A percentile compares a stretch with the other conserved stretches of the same genome.
Conservation (phyloP, 2,797 vertebrate genomes). For the Amblyraja radiata region DNA sequence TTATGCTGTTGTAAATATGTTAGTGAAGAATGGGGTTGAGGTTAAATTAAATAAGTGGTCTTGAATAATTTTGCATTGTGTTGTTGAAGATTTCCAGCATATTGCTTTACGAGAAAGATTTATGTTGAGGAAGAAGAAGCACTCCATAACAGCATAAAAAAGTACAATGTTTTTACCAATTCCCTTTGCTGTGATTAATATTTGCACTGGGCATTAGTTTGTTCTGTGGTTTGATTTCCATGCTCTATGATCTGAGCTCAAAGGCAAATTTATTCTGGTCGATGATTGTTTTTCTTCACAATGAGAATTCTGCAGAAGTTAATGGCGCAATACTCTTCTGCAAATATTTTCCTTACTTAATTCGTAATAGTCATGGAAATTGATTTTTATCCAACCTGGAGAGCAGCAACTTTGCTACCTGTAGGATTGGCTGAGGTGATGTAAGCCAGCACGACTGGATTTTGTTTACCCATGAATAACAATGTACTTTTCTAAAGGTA, state of each 20-base stretch:
- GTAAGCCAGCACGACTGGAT: not conserved
- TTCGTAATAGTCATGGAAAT: not conserved
- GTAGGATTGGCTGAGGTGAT: not conserved
- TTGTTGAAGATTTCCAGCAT: not conserved
- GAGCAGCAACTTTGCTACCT: not conserved
- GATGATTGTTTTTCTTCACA: not conserved
- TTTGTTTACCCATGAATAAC: not conserved
- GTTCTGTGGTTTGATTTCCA: not conserved
- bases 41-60: not conserved
- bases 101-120: not conserved
- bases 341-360: not conserved
- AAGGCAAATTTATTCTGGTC: not conserved
- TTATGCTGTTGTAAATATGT: not conserved
- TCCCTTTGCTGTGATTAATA: not conserved
- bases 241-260: not conserved
- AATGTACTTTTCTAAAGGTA: not conserved
- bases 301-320: not conserved
- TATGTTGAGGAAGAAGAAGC: not conserved
- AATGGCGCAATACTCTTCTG: not conserved
- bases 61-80: not conserved
- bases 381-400: not conserved
- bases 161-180: not conserved
- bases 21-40: not conserved
- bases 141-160: not conserved
- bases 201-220: not conserved